Conservation (phyloP, 2,113 vertebrate genomes). For the Uria lomvia region DNA sequence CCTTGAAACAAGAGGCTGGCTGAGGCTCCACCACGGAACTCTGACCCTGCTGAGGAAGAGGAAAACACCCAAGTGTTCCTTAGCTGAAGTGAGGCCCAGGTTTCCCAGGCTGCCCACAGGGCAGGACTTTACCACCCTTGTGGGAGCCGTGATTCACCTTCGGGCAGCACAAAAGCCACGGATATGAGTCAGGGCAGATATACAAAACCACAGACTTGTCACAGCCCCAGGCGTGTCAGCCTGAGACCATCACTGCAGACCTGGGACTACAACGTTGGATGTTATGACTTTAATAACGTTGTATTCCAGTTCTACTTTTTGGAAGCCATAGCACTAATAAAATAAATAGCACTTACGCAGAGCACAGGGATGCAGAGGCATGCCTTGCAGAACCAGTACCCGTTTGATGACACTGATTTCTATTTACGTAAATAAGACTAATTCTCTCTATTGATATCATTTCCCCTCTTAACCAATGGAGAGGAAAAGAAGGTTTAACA, state of each 20-base stretch:
- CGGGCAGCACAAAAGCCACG: background rate
- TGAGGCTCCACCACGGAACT: background rate
- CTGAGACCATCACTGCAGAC: background rate
- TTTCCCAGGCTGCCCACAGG: background rate
- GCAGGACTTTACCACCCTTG: background rate
- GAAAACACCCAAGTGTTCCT: background rate
- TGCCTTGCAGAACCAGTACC: background rate
- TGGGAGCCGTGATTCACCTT: background rate
- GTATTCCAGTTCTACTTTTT: background rate
- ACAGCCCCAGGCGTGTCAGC: background rate
- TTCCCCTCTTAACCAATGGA: background rate
- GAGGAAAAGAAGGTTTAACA: background rate
- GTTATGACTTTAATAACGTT: accelerated
- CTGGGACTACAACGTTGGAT: background rate
- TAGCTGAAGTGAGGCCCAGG: background rate
- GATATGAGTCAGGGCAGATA: background rate
- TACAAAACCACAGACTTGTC: background rate
- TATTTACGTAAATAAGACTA: background rate
- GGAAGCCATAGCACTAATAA: background rate
- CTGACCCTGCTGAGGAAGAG: background rate
- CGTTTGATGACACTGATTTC: background rate
- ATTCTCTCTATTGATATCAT: background rate
- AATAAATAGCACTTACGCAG: background rate
- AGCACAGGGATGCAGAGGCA: background rate
- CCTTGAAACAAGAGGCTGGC: background rate